Conservation (phyloP, 92 coral and sea anemone genomes). For the Pocillopora grandis region DNA sequence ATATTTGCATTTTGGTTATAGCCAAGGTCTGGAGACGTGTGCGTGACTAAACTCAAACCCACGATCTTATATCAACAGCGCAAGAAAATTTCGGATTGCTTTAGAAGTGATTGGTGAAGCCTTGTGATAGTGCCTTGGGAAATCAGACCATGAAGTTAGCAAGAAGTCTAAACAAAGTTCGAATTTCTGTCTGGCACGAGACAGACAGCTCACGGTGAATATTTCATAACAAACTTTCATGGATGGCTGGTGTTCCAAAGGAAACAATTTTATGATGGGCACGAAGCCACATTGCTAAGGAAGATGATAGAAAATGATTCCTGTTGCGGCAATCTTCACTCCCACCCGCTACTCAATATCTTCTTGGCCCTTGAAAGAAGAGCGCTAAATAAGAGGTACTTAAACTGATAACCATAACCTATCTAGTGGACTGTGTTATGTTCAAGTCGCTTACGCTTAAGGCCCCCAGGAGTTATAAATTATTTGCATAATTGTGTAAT, state of each 20-base stretch:
- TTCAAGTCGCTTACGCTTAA: not conserved
- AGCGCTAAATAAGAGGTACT: not conserved
- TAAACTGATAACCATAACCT: not conserved
- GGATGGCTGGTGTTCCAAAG: not conserved
- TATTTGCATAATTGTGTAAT: not conserved
- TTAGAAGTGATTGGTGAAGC: not conserved
- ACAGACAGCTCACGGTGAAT: not conserved
- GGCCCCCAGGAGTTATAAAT: not conserved
- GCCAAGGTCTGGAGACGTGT: not conserved
- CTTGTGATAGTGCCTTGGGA: not conserved
- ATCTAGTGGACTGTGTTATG: not conserved
- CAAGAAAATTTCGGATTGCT: not conserved
- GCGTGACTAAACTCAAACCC: not conserved
- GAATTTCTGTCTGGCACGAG: not conserved
- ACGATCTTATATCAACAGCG: not conserved
- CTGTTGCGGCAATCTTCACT: not conserved
- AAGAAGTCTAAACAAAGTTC: not conserved
- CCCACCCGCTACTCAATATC: not conserved
- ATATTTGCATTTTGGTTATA: not conserved
- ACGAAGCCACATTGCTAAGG: too few species aligned
- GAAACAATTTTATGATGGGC: too few species aligned
- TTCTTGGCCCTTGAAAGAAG: slow-evolving; percentile 1
- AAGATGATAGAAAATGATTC: too few species aligned
- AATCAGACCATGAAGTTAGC: not conserved
- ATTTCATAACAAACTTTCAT: not conserved